Evolutionary conservation across 2,888 invertebrate genomes (phyloP).

Genomic region (Abrostola triplasia): DNA sequence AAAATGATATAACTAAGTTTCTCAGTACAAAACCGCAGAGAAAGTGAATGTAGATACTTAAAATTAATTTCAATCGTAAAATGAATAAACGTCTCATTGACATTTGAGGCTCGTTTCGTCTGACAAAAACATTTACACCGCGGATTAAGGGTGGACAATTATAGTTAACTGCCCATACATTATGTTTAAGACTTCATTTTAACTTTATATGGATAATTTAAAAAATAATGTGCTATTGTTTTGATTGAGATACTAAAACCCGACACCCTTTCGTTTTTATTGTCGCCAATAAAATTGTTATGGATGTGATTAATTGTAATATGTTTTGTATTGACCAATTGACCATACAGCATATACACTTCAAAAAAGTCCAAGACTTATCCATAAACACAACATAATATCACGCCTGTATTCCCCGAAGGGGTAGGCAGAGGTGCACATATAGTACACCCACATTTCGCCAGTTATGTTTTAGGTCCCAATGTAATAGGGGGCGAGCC

Average conservation of each 20-base stretch:
- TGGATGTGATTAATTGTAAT: not conserved
- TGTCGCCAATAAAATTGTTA: not conserved
- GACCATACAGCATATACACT: too few relatives aligned
- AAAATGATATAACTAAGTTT: not conserved
- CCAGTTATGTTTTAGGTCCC: too few relatives aligned
- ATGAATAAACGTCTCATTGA: slow-evolving; percentile 42
- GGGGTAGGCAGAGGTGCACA: too few relatives aligned
- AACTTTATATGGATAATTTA: slow-evolving; percentile 26
- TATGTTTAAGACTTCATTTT: slow-evolving; percentile 47
- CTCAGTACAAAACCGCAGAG: slow-evolving; percentile 1
- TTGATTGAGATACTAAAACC: slow-evolving; percentile 10
- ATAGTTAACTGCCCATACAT: slow-evolving; percentile 44
- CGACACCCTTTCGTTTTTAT: slow-evolving; percentile 11
- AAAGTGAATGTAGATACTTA: slow-evolving; percentile 32
- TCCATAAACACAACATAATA: too few relatives aligned
- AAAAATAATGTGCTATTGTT: slow-evolving; percentile 23
- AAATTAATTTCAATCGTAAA: slow-evolving; percentile 48
- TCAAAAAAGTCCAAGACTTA: too few relatives aligned
- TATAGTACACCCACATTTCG: too few relatives aligned
- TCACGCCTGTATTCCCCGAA: too few relatives aligned
- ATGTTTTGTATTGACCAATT: not conserved
- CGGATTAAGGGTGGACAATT: slow-evolving; percentile 50
- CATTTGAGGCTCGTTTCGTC: slow-evolving; percentile 49
- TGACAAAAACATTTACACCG: slow-evolving; percentile 25
- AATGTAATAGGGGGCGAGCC: too few relatives aligned